phyloP scores from a whole-genome alignment of 2,797 vertebrate genomes.

The Sebastes goodei region DNA sequence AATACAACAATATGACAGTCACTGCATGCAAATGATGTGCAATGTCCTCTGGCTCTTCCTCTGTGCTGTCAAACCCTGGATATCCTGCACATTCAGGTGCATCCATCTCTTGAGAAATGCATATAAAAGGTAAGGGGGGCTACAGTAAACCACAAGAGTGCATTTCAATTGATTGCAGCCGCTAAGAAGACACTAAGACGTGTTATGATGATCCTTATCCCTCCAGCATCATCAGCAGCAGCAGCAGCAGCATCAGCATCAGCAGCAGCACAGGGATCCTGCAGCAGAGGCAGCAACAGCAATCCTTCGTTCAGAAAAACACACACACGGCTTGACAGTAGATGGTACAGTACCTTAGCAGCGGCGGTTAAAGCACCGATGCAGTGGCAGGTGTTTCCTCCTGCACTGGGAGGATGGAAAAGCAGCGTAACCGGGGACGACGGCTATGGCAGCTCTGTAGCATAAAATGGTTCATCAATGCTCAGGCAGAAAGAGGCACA shows the following conservation, averaged over 20 bases:
- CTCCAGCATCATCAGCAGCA: slow-evolving; percentile 49
- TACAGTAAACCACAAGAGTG: slow-evolving; percentile 12
- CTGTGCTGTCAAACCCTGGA: slow-evolving; percentile 37
- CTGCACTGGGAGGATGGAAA: slow-evolving; percentile 64
- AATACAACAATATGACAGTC: slow-evolving; percentile 20
- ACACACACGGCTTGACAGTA: slow-evolving; percentile 64
- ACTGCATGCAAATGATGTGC: slow-evolving; percentile 69
- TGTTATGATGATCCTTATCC: slow-evolving; percentile 63
- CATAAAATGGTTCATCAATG: slow-evolving; percentile 85
- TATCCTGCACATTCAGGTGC: slow-evolving; percentile 26
- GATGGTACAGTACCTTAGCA: slow-evolving; percentile 76
- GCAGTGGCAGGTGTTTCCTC: slow-evolving; percentile 75
- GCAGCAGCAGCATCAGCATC: slow-evolving; percentile 46
- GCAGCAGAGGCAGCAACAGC: slow-evolving; percentile 72
- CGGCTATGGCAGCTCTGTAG: slow-evolving; percentile 76
- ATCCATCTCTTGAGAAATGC: slow-evolving; percentile 43
- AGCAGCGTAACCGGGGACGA: slow-evolving; percentile 57
- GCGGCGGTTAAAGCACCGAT: slow-evolving; percentile 54
- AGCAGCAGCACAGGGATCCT: slow-evolving; percentile 62
- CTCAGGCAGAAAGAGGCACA: slow-evolving; percentile 81
- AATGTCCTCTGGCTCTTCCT: slow-evolving; percentile 65
- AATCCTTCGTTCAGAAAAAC: slow-evolving; percentile 59
- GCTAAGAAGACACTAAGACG: slow-evolving; percentile 47
- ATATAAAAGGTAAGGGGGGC: neutral
- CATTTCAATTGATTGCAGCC: slow-evolving; percentile 38